A percentile compares a stretch with the other conserved stretches of the same genome.
Evolutionary conservation across 2,888 invertebrate species (phyloP).

Genomic region (Cosmopolites sordidus): DNA sequence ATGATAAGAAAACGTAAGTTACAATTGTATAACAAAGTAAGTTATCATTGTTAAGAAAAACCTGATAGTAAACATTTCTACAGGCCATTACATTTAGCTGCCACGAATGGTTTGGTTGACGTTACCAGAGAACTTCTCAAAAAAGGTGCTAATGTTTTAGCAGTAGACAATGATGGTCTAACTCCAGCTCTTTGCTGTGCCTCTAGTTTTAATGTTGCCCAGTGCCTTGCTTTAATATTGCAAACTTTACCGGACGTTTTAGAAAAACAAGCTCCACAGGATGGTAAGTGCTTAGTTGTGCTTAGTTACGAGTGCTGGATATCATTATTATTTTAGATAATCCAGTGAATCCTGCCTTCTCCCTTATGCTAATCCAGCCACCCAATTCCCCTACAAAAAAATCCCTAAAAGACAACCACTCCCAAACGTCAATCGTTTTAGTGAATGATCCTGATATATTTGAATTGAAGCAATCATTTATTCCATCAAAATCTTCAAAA

Average conservation of each 20-base stretch:
- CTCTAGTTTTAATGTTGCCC: constrained; percentile 57
- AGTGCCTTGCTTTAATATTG: constrained; percentile 57
- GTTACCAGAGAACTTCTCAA: constrained; percentile 56
- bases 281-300: constrained; percentile 26
- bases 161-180: constrained; percentile 56
- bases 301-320: too few relatives aligned
- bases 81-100: constrained; percentile 60
- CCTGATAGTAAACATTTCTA: constrained; percentile 20
- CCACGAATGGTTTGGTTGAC: constrained; percentile 57
- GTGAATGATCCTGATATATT: constrained; percentile 14
- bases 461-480: constrained; percentile 13
- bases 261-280: constrained; percentile 13
- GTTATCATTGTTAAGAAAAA: too few relatives aligned
- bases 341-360: constrained; percentile 1
- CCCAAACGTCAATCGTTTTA: constrained; percentile 14
- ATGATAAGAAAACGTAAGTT: constrained; percentile 56
- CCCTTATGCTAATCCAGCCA: constrained; percentile 12
- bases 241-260: constrained; percentile 33
- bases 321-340: constrained; percentile 17
- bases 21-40: constrained; percentile 23
- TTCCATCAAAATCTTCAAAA: neutral
- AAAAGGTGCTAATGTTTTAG: constrained; percentile 57
- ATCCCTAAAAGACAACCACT: constrained; percentile 2
- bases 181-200: constrained; percentile 63
- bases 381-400: constrained; percentile 7